phyloP scores from a whole-genome alignment of 2,888 invertebrate genomes.

The Bhutanitis thaidina region DNA sequence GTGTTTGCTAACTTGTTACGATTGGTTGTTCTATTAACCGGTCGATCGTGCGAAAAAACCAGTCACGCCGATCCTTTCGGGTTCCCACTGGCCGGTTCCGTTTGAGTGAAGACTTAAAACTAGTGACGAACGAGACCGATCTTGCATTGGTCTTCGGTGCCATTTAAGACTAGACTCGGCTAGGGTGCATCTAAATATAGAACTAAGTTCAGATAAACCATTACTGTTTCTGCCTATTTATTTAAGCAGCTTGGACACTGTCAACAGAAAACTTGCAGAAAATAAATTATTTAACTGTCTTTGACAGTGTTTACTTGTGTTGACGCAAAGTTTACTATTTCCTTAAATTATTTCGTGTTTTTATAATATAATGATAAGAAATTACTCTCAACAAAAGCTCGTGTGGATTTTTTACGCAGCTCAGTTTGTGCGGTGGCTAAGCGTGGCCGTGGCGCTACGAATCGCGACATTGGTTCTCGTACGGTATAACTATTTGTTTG shows the following conservation, averaged over 20 bases:
- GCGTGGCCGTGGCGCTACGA: no score
- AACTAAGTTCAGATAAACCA: constrained; percentile 2
- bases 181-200: constrained; percentile 15
- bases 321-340: no score
- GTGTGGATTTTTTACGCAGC: no score
- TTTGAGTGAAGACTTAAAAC: constrained; percentile 22
- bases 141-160: constrained; percentile 11
- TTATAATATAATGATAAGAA: no score
- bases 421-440: no score
- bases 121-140: constrained; percentile 15
- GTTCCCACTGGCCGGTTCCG: constrained; percentile 27
- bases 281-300: no score
- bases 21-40: constrained; percentile 40
- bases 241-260: neutral
- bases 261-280: no score
- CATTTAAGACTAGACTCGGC: constrained; percentile 12
- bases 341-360: no score
- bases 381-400: no score
- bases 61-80: constrained; percentile 33
- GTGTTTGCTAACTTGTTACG: constrained; percentile 21
- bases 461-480: no score
- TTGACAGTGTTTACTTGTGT: no score
- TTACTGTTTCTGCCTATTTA: constrained; percentile 13
- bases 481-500: no score
- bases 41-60: constrained; percentile 36